Conservation (phyloP, 2,113 vertebrate genomes). For the Rynchops niger region DNA sequence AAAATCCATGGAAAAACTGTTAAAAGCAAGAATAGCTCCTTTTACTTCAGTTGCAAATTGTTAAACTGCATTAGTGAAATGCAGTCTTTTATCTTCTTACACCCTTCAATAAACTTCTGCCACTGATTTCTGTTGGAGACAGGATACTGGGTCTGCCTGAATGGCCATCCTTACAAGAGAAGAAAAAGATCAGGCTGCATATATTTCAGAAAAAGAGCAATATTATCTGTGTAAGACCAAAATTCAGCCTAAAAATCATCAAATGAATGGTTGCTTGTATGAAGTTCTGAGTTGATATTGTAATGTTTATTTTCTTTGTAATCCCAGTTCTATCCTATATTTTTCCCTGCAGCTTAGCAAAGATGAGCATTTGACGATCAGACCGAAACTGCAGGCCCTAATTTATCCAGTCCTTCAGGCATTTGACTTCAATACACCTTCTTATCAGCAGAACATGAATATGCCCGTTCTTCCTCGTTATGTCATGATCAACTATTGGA, state of each 20-base stretch:
- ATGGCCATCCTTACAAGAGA: neutral
- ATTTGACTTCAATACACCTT: conserved; percentile 92
- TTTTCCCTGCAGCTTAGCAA: conserved; percentile 77
- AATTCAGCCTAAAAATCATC: neutral
- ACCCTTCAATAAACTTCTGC: neutral
- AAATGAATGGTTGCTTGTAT: neutral
- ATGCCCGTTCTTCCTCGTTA: conserved; percentile 85
- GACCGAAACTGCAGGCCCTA: conserved; percentile 88
- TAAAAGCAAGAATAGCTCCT: neutral
- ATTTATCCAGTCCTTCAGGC: conserved; percentile 94
- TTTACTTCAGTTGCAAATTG: neutral
- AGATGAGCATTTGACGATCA: conserved; percentile 68
- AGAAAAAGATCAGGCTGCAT: neutral
- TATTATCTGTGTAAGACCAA: neutral
- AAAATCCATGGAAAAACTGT: neutral
- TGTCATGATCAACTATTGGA: conserved; percentile 89
- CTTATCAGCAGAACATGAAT: conserved; percentile 90
- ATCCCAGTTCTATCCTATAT: neutral
- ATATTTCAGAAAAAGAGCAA: neutral
- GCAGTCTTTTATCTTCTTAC: neutral
- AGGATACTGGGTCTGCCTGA: neutral
- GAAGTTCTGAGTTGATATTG: neutral
- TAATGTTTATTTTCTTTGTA: neutral
- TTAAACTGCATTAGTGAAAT: neutral
- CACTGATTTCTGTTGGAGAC: neutral